Evolutionary conservation across 2,888 invertebrate species (phyloP).

Genomic region (Drosophila rubida): DNA sequence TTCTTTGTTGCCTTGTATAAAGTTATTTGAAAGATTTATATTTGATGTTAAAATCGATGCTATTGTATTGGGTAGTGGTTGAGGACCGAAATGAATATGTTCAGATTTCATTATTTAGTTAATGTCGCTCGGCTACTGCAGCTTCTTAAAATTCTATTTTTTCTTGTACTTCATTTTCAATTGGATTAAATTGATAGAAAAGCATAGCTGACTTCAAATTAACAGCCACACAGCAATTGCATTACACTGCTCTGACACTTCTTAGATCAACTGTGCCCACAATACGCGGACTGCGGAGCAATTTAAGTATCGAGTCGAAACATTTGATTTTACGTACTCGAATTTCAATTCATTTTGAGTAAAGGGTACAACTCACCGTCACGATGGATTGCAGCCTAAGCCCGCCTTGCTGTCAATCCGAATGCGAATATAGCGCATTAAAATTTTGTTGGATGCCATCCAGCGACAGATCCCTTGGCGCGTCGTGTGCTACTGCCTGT

Average conservation of each 20-base stretch:
- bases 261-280: neutral
- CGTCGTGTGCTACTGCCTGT: slow-evolving; percentile 10
- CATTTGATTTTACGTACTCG: neutral
- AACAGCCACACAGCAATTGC: neutral
- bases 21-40: neutral
- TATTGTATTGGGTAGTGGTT: neutral
- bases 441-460: slow-evolving; percentile 23
- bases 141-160: no score
- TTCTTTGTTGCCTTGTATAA: neutral
- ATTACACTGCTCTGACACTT: neutral
- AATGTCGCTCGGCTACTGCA: no score
- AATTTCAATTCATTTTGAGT: slow-evolving; percentile 5
- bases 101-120: no score
- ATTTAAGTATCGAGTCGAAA: neutral
- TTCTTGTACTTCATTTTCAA: no score
- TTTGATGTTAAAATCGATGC: neutral
- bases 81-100: neutral
- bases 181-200: no score
- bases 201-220: neutral
- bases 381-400: slow-evolving; percentile 1
- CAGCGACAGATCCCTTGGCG: neutral
- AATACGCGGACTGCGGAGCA: neutral
- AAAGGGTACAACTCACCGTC: neutral
- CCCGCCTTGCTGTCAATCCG: slow-evolving; percentile 22
- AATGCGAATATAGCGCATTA: slow-evolving; percentile 21